Conservation (phyloP, 2,888 invertebrate genomes). For the Platerodrilus igneus region DNA sequence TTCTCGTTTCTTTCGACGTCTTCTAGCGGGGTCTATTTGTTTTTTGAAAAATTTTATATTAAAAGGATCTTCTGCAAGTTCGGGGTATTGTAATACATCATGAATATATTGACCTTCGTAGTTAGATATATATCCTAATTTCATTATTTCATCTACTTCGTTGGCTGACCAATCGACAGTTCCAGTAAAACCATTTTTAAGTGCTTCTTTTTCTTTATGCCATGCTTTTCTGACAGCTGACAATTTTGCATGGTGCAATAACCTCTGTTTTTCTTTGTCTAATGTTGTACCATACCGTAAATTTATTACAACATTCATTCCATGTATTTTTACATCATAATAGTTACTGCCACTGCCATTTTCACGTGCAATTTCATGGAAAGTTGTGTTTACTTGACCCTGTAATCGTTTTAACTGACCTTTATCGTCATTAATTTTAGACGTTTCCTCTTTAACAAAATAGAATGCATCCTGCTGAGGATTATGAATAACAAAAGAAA, state of each 20-base stretch:
- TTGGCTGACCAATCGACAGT: conserved; percentile 80
- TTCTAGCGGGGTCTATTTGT: conserved; percentile 65
- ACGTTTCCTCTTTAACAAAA: conserved; percentile 87
- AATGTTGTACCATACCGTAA: conserved; percentile 91
- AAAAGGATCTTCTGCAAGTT: conserved; percentile 92
- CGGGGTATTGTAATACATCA: conserved; percentile 84
- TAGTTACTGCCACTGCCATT: conserved; percentile 68
- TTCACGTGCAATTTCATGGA: conserved; percentile 75
- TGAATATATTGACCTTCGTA: conserved; percentile 91
- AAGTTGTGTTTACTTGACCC: conserved; percentile 86
- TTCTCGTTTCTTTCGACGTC: conserved; percentile 67
- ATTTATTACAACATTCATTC: conserved; percentile 85
- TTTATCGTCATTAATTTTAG: conserved; percentile 84
- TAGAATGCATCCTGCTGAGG: conserved; percentile 89
- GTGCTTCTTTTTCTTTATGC: conserved; percentile 84
- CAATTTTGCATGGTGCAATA: conserved; percentile 85
- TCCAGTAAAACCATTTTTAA: conserved; percentile 72
- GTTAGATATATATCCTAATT: conserved; percentile 75
- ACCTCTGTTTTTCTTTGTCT: conserved; percentile 81
- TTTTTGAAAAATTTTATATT: conserved; percentile 87
- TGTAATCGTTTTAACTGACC: conserved; percentile 85
- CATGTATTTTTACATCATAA: conserved; percentile 86
- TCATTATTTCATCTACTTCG: conserved; percentile 84
- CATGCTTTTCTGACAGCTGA: conserved; percentile 87
- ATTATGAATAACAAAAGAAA: conserved; percentile 82